phyloP scores from a whole-genome alignment of 2,113 vertebrate species.

The Eurystomus gularis region DNA sequence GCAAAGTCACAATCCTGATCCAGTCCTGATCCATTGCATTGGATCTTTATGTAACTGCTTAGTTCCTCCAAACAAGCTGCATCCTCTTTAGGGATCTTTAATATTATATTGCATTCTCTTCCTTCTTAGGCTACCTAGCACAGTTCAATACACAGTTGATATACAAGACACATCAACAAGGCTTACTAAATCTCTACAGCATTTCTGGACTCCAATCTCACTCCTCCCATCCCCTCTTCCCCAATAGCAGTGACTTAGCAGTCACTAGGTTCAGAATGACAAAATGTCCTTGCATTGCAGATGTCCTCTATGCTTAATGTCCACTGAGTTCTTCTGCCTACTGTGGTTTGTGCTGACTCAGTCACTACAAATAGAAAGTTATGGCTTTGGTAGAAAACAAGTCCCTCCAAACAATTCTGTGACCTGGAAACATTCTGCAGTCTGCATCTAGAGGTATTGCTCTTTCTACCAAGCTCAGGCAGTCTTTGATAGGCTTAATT shows the following conservation, averaged over 20 bases:
- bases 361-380: background rate
- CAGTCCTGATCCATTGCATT: no score
- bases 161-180: background rate
- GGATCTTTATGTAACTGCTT: background rate
- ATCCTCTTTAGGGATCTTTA: background rate
- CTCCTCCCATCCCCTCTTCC: fast-evolving
- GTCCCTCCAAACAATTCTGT: background rate
- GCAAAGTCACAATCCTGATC: background rate
- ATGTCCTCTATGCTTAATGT: background rate
- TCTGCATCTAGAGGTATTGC: no score
- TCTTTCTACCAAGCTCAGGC: background rate
- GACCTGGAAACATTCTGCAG: no score
- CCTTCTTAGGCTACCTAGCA: background rate
- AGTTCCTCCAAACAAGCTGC: background rate
- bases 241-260: background rate
- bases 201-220: background rate
- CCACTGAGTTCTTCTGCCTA: background rate
- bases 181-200: background rate
- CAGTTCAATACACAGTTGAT: background rate
- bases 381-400: background rate
- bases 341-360: background rate
- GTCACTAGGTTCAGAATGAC: background rate
- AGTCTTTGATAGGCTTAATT: background rate
- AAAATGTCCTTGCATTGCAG: background rate
- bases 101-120: background rate